Conservation (phyloP, 2,113 vertebrate genomes). For the Nipponia nippon region DNA sequence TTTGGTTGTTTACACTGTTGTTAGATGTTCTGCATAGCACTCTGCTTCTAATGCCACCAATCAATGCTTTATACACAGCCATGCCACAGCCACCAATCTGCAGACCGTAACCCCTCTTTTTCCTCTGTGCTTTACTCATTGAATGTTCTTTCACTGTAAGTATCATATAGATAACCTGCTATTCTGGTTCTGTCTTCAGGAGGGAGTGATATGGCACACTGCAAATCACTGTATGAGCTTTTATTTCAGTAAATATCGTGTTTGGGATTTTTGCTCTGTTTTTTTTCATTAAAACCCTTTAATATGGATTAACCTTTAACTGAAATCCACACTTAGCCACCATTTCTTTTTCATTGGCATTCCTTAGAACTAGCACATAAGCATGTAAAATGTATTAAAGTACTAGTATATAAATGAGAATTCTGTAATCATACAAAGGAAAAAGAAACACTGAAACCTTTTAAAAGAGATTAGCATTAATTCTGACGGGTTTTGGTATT, state of each 20-base stretch:
- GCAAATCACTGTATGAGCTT: neutral
- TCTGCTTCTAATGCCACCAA: neutral
- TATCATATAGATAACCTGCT: neutral
- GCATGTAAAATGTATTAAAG: neutral
- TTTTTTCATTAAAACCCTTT: neutral
- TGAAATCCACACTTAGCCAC: neutral
- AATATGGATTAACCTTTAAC: neutral
- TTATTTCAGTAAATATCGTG: neutral
- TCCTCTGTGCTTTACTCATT: neutral
- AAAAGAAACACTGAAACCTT: neutral
- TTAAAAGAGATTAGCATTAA: neutral
- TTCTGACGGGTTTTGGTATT: neutral
- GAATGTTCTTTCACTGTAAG: neutral
- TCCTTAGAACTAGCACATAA: neutral
- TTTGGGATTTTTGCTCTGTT: neutral
- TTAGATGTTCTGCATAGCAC: neutral
- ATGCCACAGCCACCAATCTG: neutral
- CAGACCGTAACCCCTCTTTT: neutral
- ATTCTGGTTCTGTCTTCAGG: neutral
- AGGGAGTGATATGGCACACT: neutral
- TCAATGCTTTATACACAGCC: neutral
- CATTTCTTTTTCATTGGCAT: neutral
- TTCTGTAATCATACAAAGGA: neutral
- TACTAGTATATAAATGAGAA: neutral
- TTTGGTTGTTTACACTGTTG: neutral